A percentile compares a stretch with the other conserved stretches of the same genome.
These are phyloP conservation scores for Dexiosoma caninum DNA, from an alignment of 2,888 invertebrate genomes.

Conservation along the genomic window DNA sequence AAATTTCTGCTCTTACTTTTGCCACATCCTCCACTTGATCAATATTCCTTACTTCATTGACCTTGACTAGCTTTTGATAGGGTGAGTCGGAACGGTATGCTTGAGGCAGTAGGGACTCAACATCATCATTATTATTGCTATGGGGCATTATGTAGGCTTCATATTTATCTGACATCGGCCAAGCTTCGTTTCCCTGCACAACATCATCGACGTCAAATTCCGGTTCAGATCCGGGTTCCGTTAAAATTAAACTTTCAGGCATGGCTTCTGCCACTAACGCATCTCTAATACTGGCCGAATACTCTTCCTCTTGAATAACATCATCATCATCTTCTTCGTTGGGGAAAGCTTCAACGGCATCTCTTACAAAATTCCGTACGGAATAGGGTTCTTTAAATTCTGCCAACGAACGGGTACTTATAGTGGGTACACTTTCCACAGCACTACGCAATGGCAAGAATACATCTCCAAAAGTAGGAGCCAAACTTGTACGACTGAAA, in stretches of 20 bases:
- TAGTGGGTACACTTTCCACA: conserved; percentile 84
- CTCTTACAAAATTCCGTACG: conserved; percentile 72
- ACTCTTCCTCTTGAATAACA: conserved; percentile 53
- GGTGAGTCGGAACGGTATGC: conserved; percentile 76
- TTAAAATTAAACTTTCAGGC: conserved; percentile 54
- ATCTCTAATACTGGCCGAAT: conserved; percentile 62
- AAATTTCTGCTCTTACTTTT: conserved; percentile 65
- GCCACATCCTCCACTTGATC: conserved; percentile 70
- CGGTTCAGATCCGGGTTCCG: conserved; percentile 21
- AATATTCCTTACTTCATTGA: conserved; percentile 67
- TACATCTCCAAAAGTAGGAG: conserved; percentile 73
- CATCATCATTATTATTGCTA: conserved; percentile 64
- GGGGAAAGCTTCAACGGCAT: conserved; percentile 75
- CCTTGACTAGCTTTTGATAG: conserved; percentile 74
- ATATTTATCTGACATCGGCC: conserved; percentile 71
- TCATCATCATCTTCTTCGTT: conserved; percentile 66
- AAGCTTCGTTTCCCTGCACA: conserved; percentile 67
- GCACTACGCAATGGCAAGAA: conserved; percentile 85
- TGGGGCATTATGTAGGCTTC: conserved; percentile 71
- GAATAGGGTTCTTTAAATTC: conserved; percentile 65
- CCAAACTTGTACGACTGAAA: conserved; percentile 69
- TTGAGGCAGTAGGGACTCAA: conserved; percentile 67
- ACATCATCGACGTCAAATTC: conserved; percentile 44
- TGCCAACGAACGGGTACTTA: conserved; percentile 65
- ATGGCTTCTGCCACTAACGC: conserved; percentile 54